Percentiles rank a stretch among this genome's conserved stretches.
Evolutionary conservation across 2,888 invertebrate species (phyloP).

Genomic region (Strigamia crassipes): DNA sequence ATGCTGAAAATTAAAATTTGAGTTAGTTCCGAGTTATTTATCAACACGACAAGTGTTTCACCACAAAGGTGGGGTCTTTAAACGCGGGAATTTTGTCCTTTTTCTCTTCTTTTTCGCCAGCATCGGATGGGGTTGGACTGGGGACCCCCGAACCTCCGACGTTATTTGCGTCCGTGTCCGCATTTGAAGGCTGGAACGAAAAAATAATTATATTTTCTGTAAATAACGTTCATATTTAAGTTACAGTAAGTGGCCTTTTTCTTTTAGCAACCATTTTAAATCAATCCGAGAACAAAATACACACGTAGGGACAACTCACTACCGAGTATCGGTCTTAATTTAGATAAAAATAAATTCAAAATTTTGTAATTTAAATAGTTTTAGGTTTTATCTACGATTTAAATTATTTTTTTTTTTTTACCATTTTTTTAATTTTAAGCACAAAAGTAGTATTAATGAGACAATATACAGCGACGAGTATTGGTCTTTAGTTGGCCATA

Average conservation of each 20-base stretch:
- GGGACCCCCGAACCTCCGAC: conserved; percentile 37
- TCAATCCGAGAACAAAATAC: too few relatives aligned
- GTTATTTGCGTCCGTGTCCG: conserved; percentile 7
- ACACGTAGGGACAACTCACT: not conserved
- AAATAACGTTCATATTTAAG: not conserved
- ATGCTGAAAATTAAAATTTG: conserved; percentile 56
- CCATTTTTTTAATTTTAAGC: too few relatives aligned
- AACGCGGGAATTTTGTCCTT: conserved; percentile 58
- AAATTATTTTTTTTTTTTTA: too few relatives aligned
- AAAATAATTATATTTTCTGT: not conserved
- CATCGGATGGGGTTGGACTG: conserved; percentile 32
- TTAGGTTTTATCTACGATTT: too few relatives aligned
- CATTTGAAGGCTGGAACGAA: conserved; percentile 31
- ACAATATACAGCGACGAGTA: too few relatives aligned
- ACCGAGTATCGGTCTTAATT: not conserved
- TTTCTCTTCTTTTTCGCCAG: conserved; percentile 51
- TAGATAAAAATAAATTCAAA: too few relatives aligned
- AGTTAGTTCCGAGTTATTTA: not conserved
- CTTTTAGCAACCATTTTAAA: not conserved
- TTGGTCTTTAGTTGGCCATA: too few relatives aligned
- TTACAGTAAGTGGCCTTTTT: not conserved
- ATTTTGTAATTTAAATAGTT: too few relatives aligned
- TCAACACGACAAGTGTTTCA: conserved; percentile 53
- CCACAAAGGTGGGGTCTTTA: conserved; percentile 61
- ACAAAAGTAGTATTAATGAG: too few relatives aligned